Evolutionary conservation across 2,888 invertebrate genomes (phyloP).

Genomic region (Callosobruchus maculatus): DNA sequence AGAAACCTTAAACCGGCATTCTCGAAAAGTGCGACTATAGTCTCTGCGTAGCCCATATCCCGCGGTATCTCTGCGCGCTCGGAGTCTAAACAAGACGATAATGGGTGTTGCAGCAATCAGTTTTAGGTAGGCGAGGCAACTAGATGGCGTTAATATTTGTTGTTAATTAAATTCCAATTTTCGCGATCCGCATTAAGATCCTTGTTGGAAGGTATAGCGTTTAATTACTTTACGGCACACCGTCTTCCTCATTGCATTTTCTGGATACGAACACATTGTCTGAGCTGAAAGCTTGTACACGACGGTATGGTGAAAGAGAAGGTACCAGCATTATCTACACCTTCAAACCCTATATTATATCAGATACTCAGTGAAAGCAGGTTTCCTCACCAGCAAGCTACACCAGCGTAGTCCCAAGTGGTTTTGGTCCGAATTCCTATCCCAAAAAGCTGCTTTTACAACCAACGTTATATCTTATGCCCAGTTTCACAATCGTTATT

Average conservation of each 20-base stretch:
- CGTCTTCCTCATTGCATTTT: not conserved
- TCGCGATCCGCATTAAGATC: not conserved
- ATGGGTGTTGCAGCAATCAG: not conserved
- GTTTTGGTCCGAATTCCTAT: too few relatives aligned
- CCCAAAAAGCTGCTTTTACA: too few relatives aligned
- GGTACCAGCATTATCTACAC: too few relatives aligned
- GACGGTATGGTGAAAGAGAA: too few relatives aligned
- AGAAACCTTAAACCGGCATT: not conserved
- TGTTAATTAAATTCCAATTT: not conserved
- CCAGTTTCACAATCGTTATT: too few relatives aligned
- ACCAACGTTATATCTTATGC: too few relatives aligned
- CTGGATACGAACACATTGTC: too few relatives aligned
- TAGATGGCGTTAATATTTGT: not conserved
- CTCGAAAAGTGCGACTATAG: not conserved
- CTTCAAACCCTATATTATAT: too few relatives aligned
- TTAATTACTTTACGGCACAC: not conserved
- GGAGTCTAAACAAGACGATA: not conserved
- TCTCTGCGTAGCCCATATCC: not conserved
- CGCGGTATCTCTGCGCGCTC: not conserved
- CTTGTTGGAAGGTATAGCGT: not conserved
- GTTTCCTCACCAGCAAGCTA: too few relatives aligned
- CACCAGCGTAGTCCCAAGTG: too few relatives aligned
- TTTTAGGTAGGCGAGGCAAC: not conserved
- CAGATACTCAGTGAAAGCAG: too few relatives aligned
- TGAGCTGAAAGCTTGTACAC: too few relatives aligned